These are phyloP conservation scores for Siniperca undulata DNA, from an alignment of 2,797 vertebrate species.

Conservation along the genomic window DNA sequence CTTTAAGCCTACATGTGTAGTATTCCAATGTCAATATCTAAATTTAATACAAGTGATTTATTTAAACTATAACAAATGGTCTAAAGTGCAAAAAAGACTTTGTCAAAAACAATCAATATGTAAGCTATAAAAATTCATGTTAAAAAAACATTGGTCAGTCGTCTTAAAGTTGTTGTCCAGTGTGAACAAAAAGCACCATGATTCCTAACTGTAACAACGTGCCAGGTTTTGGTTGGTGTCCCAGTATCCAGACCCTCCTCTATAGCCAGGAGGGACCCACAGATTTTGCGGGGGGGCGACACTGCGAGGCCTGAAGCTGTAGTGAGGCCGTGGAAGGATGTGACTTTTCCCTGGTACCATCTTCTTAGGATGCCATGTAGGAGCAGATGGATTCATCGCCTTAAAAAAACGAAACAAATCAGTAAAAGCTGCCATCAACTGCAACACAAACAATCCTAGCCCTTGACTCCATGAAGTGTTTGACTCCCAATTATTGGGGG, in stretches of 20 bases:
- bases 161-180: slow-evolving; percentile 69
- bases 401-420: slow-evolving; percentile 32
- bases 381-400: slow-evolving; percentile 74
- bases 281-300: slow-evolving; percentile 56
- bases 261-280: slow-evolving; percentile 73
- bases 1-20: slow-evolving; percentile 72
- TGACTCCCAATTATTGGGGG: background rate
- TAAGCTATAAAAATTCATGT: slow-evolving; percentile 69
- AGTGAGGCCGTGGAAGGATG: slow-evolving; percentile 58
- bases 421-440: background rate
- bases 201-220: slow-evolving; percentile 69
- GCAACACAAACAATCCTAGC: background rate
- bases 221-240: slow-evolving; percentile 56
- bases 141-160: slow-evolving; percentile 69
- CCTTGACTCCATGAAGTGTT: background rate
- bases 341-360: slow-evolving; percentile 47
- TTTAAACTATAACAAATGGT: slow-evolving; percentile 75
- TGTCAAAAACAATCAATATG: slow-evolving; percentile 58
- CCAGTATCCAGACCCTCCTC: slow-evolving; percentile 70
- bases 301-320: slow-evolving; percentile 61
- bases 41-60: slow-evolving; percentile 74
- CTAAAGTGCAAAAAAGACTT: slow-evolving; percentile 85
- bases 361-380: slow-evolving; percentile 76
- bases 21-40: slow-evolving; percentile 74
- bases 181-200: slow-evolving; percentile 51